Base-by-base conservation (phyloP, 2,113 vertebrate genomes). In the Catagonus wagneri region DNA sequence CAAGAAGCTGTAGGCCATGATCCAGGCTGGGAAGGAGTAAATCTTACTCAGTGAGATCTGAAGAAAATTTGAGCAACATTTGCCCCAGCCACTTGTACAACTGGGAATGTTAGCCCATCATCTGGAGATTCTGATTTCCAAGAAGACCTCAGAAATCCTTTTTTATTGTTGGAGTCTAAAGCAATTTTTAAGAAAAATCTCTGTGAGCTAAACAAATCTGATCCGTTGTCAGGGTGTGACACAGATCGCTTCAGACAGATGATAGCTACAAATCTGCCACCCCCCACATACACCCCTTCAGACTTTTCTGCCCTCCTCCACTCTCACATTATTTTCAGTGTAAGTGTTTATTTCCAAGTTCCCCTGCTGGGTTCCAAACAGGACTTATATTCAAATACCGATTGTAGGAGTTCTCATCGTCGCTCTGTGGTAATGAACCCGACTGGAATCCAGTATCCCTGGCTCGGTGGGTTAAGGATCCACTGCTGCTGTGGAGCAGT, bases 111-210 rank as follows among this genome's bases (percentile, higher is more conserved):
- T 2, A 44, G 65, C 17, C 36, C 76, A 16, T 54, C 39, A 66
- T 52, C 74, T 44, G 36, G 63, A 61, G 36, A 39, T 14, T 83
- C 68, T 27, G 20, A 52, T 68, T 89, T 93, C 58, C n/a, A 56
- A 44, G 85, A 32, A 52, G 36, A 78, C 23, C 32, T 74, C 17
- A 89, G 83, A 69, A 29, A 52, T 86, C 34, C 27, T 44, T 83
- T n/a, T 66, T 61, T 44, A 69, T 16, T 12, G 12, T 25, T 85
- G 27, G 7, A 32, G 20, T 71, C 36, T 27, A n/a, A 79, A 32
- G 69, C 25, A 34, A 60, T 84, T 75, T 94, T n/a, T 76, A 83
- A 71, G 84, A 74, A 75, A 76, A 89, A 92, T 71, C 52, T 74
- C 25, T 78, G n/a, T 58, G 36, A 92, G 15, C n/a, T 50, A 61